These are phyloP conservation scores for Gavia stellata DNA, from an alignment of 2,113 vertebrate species.

Conservation along the genomic window DNA sequence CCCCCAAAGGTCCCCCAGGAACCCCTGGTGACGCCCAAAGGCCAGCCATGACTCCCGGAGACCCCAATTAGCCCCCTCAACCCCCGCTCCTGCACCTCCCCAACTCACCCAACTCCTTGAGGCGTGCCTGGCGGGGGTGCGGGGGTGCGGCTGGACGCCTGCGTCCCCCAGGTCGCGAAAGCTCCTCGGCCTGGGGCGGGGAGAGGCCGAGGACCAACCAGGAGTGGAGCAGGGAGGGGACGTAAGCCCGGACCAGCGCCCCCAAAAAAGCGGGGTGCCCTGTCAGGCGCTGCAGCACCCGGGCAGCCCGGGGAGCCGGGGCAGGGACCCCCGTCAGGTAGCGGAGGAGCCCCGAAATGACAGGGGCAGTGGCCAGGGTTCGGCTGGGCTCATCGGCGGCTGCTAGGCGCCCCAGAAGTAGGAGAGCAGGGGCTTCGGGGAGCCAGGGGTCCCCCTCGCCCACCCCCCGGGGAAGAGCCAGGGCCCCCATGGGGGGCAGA, in stretches of 20 bases:
- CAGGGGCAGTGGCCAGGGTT: slow-evolving; percentile 68
- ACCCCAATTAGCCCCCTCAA: not conserved
- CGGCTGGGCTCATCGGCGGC: slow-evolving; percentile 80
- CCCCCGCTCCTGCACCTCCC: too few species aligned
- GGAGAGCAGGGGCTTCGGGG: slow-evolving; percentile 80
- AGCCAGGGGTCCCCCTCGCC: slow-evolving; percentile 74
- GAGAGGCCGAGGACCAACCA: slow-evolving; percentile 68
- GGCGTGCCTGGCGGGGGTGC: not conserved
- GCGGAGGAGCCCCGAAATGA: slow-evolving; percentile 75
- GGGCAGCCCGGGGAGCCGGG: slow-evolving; percentile 80
- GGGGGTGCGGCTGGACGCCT: too few species aligned
- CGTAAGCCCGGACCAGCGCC: slow-evolving; percentile 80
- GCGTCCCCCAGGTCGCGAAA: not conserved
- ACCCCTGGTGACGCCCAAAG: not conserved
- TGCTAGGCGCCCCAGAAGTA: slow-evolving; percentile 87
- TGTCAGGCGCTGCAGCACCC: slow-evolving; percentile 80
- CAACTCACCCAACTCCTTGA: slow-evolving; percentile 58
- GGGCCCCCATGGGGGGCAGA: not conserved
- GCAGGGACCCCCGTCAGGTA: slow-evolving; percentile 80
- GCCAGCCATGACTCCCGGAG: not conserved
- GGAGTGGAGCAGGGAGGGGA: slow-evolving; percentile 74
- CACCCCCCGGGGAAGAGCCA: slow-evolving; percentile 43
- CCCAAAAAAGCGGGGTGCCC: slow-evolving; percentile 88
- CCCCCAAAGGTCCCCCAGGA: not conserved
- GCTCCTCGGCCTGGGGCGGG: not conserved